A percentile compares a stretch with the other conserved stretches of the same genome.
These are phyloP conservation scores for Hesperia comma DNA, from an alignment of 2,888 invertebrate genomes.

Conservation along the genomic window DNA sequence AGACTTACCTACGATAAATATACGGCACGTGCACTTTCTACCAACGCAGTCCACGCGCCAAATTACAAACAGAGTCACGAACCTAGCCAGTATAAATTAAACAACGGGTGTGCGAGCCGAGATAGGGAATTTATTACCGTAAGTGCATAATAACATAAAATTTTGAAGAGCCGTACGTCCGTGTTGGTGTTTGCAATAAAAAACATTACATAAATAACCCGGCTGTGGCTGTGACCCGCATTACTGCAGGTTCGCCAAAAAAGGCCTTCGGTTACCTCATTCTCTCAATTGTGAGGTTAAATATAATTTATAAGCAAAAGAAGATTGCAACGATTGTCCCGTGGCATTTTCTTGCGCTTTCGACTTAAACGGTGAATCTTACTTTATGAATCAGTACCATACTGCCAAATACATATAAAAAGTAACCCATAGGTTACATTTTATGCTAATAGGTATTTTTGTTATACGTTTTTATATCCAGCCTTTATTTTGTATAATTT, in stretches of 20 bases:
- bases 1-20: background rate
- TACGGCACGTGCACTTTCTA: slow-evolving; percentile 9
- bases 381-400: slow-evolving; percentile 10
- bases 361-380: slow-evolving; percentile 16
- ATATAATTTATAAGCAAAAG: slow-evolving; percentile 22
- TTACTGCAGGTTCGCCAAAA: slow-evolving; percentile 27
- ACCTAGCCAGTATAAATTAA: slow-evolving; percentile 27
- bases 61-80: slow-evolving; percentile 32
- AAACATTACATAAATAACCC: slow-evolving; percentile 40
- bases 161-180: slow-evolving; percentile 32
- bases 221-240: slow-evolving; percentile 30
- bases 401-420: background rate
- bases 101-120: slow-evolving; percentile 17
- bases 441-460: too few relatives aligned
- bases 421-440: too few relatives aligned
- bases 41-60: slow-evolving; percentile 1
- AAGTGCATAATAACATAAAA: slow-evolving; percentile 36
- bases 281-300: slow-evolving; percentile 18
- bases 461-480: too few relatives aligned
- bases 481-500: too few relatives aligned
- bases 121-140: slow-evolving; percentile 37
- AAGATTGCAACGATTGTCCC: slow-evolving; percentile 22
- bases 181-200: slow-evolving; percentile 32
- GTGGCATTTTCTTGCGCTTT: slow-evolving; percentile 24
- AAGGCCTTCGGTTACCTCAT: slow-evolving; percentile 27